Evolutionary conservation across 1,140 invertebrate species (phyloP).

Genomic region (Coboldia fuscipes): DNA sequence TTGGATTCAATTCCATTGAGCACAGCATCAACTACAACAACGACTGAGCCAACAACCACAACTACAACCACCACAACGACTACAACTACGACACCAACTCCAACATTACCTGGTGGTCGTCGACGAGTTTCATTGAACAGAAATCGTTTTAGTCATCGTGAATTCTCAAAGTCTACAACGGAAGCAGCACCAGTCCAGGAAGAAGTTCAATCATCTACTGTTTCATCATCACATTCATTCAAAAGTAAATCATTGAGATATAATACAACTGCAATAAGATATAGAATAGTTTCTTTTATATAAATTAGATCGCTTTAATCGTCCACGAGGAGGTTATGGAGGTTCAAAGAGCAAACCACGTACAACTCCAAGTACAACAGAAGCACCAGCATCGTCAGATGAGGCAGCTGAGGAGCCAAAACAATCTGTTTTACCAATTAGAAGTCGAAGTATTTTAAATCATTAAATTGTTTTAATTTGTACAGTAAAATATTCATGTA

Average conservation of each 20-base stretch:
- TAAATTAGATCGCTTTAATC: background rate
- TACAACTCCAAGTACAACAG: slow-evolving; percentile 3
- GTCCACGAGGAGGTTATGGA: slow-evolving; percentile 2
- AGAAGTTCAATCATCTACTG: slow-evolving; percentile 11
- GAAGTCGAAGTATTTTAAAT: slow-evolving; percentile 4
- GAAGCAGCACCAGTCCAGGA: slow-evolving; percentile 10
- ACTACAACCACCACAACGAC: slow-evolving; percentile 32
- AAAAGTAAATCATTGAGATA: too few relatives aligned
- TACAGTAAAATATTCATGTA: background rate
- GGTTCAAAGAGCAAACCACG: slow-evolving; percentile 1
- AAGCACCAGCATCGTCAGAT: slow-evolving; percentile 7
- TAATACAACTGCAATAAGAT: too few relatives aligned
- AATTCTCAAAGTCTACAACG: slow-evolving; percentile 19
- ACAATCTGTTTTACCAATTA: background rate
- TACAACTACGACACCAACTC: slow-evolving; percentile 30
- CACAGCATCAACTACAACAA: slow-evolving; percentile 19
- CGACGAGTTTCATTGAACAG: slow-evolving; percentile 9
- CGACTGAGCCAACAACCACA: slow-evolving; percentile 12
- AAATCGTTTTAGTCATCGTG: slow-evolving; percentile 12
- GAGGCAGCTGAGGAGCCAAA: slow-evolving; percentile 3
- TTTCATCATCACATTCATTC: slow-evolving; percentile 11
- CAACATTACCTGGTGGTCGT: slow-evolving; percentile 19
- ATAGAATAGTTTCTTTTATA: background rate
- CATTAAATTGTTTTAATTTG: background rate
- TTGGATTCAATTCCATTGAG: slow-evolving; percentile 14